Evolutionary conservation across 2,888 invertebrate species (phyloP), one percentile per base, ranked within the genome.

Genomic region (Andrena camellia): DNA sequence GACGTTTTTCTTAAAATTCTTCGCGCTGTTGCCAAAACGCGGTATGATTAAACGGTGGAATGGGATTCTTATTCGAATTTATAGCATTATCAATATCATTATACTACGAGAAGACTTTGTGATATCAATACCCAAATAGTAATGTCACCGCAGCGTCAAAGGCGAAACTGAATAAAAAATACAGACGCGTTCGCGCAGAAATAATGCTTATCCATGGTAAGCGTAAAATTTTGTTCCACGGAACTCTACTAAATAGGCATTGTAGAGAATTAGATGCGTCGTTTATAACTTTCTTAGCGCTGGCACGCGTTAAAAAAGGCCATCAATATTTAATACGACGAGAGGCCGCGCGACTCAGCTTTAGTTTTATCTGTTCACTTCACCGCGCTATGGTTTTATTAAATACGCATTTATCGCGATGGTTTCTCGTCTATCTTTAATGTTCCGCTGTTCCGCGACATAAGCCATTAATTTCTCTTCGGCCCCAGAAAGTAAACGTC

Each of bases 401-500:
- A 52, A 52, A 52, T 52, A 42, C 42, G 17, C 17, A 35, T 10
- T 33, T 17, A 52, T 26, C 23, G 2, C 26, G n/a, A 29, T 52
- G 26, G 23, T 68, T 62, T 50, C 62, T 70, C 52, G 31, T 23
- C 1, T 42, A 17, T 33, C 7, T 4, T 29, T n/a, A 60, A 31
- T 72, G 33, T 59, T 50, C 7, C 29, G 5, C 17, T 57, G 20
- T 5, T 67, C 13, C 6, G 2, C 26, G 20, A 59, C 10, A 20
- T 5, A 20, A 35, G 42, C 54, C 8, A 59, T 72, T 76, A 57
- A 52, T 69, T 52, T 26, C 52, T 78, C 52, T 6, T n/a, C 10
- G 23, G 29, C 17, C 62, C 62, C 29, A 20, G 64, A 57, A 59
- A 67, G 60, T 75, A 60, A 76, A 63, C 20, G 50, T 76, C 33